These are phyloP conservation scores for Carollia perspicillata DNA, from an alignment of 2,113 vertebrate species.

Conservation along the genomic window DNA sequence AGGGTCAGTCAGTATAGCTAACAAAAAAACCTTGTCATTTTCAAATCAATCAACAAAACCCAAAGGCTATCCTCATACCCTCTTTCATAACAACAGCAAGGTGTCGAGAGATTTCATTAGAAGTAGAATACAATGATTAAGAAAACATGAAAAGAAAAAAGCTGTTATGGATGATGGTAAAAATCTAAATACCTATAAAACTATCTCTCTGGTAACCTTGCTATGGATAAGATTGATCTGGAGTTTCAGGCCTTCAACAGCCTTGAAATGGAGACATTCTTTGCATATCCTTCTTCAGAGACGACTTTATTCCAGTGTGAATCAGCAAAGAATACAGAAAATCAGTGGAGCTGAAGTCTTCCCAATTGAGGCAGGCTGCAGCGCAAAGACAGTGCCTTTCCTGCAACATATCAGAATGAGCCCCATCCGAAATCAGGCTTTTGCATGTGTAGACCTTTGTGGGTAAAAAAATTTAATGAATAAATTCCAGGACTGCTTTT, in stretches of 20 bases:
- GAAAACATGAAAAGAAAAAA: background rate
- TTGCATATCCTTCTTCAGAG: conserved; percentile 3
- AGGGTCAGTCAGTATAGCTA: background rate
- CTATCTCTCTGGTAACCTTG: background rate
- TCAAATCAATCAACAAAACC: background rate
- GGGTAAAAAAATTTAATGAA: conserved; percentile 39
- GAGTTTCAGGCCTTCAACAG: background rate
- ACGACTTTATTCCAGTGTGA: background rate
- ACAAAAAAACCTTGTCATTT: background rate
- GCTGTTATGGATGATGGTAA: background rate
- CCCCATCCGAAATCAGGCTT: conserved; percentile 53
- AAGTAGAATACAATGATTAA: background rate
- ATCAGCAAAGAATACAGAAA: conserved; percentile 33
- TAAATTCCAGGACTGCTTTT: conserved; percentile 64
- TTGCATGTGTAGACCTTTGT: conserved; percentile 36
- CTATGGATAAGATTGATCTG: background rate
- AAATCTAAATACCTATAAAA: background rate
- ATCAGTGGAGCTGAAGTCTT: conserved; percentile 37
- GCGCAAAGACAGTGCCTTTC: conserved; percentile 68
- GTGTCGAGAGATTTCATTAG: background rate
- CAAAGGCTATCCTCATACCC: conserved; percentile 4
- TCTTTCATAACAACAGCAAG: background rate
- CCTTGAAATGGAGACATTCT: conserved; percentile 23
- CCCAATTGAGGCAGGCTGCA: conserved; percentile 54
- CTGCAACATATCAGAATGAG: conserved; percentile 58